A percentile compares a stretch with the other conserved stretches of the same genome.
Conservation (phyloP, 2,113 vertebrate species). For the Formicarius rufipectus region DNA sequence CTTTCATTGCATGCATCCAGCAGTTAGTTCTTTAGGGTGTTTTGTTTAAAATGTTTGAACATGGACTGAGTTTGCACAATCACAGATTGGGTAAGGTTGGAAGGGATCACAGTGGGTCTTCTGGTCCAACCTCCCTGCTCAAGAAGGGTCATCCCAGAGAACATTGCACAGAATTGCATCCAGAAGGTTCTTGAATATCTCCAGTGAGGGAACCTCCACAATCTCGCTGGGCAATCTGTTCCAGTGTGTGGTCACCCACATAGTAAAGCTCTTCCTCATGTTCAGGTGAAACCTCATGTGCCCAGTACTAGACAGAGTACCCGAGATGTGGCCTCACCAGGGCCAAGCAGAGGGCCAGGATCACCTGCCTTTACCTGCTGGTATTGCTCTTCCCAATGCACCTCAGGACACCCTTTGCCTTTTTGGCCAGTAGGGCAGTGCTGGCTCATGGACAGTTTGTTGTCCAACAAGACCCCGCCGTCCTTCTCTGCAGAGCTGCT, state of each 20-base stretch:
- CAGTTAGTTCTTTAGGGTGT: neutral
- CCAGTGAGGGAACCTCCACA: neutral
- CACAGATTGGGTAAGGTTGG: neutral
- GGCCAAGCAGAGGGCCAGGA: neutral
- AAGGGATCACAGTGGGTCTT: neutral
- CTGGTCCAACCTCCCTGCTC: neutral
- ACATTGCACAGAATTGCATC: neutral
- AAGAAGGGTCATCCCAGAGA: neutral
- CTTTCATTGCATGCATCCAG: rapidly evolving
- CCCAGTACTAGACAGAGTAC: neutral
- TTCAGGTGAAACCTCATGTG: neutral
- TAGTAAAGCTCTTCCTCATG: neutral
- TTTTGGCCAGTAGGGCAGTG: neutral
- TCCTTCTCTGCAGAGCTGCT: neutral
- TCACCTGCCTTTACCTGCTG: neutral
- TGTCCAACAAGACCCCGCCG: neutral
- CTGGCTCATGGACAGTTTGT: neutral
- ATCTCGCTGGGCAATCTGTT: neutral
- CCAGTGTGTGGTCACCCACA: neutral
- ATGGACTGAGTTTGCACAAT: neutral
- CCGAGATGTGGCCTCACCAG: neutral
- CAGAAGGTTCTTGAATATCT: neutral
- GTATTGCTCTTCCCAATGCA: neutral
- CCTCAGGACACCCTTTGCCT: neutral
- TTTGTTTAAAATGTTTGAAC: neutral